Conservation (phyloP, 2,113 vertebrate genomes). For the Patagioenas fasciata region DNA sequence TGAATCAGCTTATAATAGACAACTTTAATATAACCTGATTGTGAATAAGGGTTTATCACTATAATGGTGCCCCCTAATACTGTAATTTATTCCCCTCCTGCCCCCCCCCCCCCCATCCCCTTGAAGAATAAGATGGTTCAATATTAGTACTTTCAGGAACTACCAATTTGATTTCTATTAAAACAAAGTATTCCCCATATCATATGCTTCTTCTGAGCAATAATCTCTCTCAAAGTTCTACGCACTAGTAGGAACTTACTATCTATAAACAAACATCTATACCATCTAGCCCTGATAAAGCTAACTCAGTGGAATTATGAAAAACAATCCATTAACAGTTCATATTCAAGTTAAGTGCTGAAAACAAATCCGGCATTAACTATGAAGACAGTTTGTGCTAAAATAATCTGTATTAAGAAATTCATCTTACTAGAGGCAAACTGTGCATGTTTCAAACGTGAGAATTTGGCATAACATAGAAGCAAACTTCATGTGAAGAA, state of each 20-base stretch:
- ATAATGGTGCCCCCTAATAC: too few species aligned
- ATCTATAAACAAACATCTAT: conserved; percentile 5
- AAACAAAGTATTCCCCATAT: background rate
- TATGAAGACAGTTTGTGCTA: background rate
- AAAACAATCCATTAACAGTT: background rate
- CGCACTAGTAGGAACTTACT: background rate
- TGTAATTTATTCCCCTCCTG: too few species aligned
- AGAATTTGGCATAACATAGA: background rate
- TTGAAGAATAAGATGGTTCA: too few species aligned
- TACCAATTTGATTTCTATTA: too few species aligned
- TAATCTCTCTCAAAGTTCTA: background rate
- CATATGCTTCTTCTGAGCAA: background rate
- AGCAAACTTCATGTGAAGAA: background rate
- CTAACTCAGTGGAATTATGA: background rate
- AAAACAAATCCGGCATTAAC: background rate
- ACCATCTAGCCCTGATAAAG: background rate
- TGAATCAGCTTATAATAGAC: too few species aligned
- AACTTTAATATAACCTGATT: too few species aligned
- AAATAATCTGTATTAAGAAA: conserved; percentile 13
- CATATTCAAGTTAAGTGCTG: background rate
- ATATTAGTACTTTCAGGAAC: too few species aligned
- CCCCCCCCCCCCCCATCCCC: too few species aligned
- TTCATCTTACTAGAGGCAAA: background rate
- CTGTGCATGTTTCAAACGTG: background rate
- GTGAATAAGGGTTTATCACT: too few species aligned